Conservation (phyloP, 2,888 invertebrate genomes). For the Lordiphosa andalusiaca region DNA sequence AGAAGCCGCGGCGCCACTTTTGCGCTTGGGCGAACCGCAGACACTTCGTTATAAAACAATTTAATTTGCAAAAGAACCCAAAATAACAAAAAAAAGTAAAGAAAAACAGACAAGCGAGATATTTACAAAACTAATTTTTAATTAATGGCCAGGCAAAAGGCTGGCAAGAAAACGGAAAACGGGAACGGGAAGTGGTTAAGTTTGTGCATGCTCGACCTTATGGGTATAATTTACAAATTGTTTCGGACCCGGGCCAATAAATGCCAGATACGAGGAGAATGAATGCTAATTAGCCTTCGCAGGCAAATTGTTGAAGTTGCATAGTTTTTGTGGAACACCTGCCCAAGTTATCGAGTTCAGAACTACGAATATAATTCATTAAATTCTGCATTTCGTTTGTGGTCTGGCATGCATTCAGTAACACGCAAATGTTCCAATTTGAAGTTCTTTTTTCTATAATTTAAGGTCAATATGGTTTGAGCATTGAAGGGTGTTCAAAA, state of each 20-base stretch:
- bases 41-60: constrained; percentile 73
- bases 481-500: not conserved
- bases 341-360: constrained; percentile 41
- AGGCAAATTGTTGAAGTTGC: constrained; percentile 48
- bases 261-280: constrained; percentile 3
- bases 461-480: constrained; percentile 20
- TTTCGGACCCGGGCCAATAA: constrained; percentile 21
- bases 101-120: constrained; percentile 50
- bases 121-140: constrained; percentile 70
- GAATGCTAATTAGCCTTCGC: constrained; percentile 53
- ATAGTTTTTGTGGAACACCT: constrained; percentile 52
- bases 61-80: constrained; percentile 43
- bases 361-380: constrained; percentile 28
- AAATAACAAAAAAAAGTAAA: constrained; percentile 11
- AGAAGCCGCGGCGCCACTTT: constrained; percentile 57
- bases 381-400: constrained; percentile 25
- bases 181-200: constrained; percentile 53
- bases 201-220: constrained; percentile 67
- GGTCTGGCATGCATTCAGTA: too few species aligned
- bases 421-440: constrained; percentile 62
- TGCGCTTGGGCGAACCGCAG: constrained; percentile 63
- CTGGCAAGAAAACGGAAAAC: constrained; percentile 11
- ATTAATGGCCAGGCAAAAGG: constrained; percentile 52
- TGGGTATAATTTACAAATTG: constrained; percentile 65
- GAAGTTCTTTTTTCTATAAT: constrained; percentile 18